Evolutionary conservation across 2,797 vertebrate species (phyloP), one percentile per base, ranked within the genome.

Genomic region (Chaetodon trifasciatus): DNA sequence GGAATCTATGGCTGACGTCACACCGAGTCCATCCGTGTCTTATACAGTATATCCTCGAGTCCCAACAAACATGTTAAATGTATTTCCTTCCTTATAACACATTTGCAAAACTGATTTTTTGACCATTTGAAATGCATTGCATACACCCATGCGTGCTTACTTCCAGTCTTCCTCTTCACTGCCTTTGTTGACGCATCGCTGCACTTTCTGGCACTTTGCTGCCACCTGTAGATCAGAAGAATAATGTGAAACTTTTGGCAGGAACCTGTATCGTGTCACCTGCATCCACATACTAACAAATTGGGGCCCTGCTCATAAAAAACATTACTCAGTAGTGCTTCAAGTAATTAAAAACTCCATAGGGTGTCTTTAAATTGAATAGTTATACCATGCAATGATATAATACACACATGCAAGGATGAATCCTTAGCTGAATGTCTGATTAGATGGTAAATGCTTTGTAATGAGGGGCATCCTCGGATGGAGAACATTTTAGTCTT

Each of bases 401-500:
- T 60, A 47, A 79, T 35, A 70, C 64, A 76, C 88, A 63, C 50
- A 37, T 28, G 4, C 9, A 9, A 56, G 70, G 28, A 32, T 3
- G 28, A 32, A 32, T 32, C 42, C 81, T 76, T 9, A 78, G 49
- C 24, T 46, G 8, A 60, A 60, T 4, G 3, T 71, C 62, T 82
- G 70, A 86, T 67, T 58, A 70, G 70, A 83, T 83, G 56, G 78
- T 82, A 55, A 75, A 73, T 82, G 83, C 44, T 55, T 70, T 83
- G 47, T 12, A 42, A 67, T n/a, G 32, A 71, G 44, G 35, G 21
- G 11, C 12, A 8, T 40, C 69, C 32, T 62, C 1, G 9, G 46
- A 79, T 46, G 23, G 60, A 74, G 70, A 80, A 77, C 84, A 81
- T 84, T 80, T 87, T 79, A 72, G 82, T 88, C 64, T 81, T 58